Base-by-base conservation (phyloP, 2,797 vertebrate genomes). In the Tokudaia tokunoshimensis region DNA sequence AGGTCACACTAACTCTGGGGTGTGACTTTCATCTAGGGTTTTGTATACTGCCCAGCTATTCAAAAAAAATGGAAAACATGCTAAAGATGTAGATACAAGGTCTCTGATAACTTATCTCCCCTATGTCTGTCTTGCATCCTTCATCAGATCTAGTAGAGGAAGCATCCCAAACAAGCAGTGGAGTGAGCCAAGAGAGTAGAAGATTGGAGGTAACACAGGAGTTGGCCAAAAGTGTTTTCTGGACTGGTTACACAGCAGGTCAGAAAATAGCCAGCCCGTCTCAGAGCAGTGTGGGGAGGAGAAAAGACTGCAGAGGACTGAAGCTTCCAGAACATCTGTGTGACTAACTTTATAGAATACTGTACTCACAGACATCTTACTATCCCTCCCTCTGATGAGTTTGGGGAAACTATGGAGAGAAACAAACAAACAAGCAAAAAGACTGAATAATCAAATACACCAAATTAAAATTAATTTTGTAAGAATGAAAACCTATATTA, bases 101-200 rank as follows among this genome's bases (percentile, higher is more conserved):
- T 87, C 81, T 78, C 59, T 52, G 26, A 61, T 37, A 92, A 93
- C 52, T n/a, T 74, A 34, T 89, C 59, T 94, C 67, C 88, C 55
- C 55, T 86, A 1, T 8, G 50, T 72, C 52, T 89, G 29, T 47
- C 52, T 29, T 26, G 1, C 19, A 34, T 59, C 47, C 41, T 70
- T 95, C 47, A 79, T 67, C 78, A 91, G 52, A 44, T 70, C n/a
- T 76, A 80, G 34, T n/a, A 20, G 11, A 50, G 22, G 50, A 92
- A 74, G 14, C 31, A 3, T 61, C 72, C 78, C 74, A 84, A n/a
- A 70, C 79, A 72, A 76, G 65, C 3, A 50, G 47, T 17, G 93
- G n/a, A 55, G 31, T 85, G 86, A 89, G 41, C 29, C 14, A 29
- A 76, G n/a, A 50, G 22, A 55, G 1, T 41, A 13, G 47, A 84